Evolutionary conservation across 2,888 invertebrate genomes (phyloP).

Genomic region (Drosophila austrosaltans): DNA sequence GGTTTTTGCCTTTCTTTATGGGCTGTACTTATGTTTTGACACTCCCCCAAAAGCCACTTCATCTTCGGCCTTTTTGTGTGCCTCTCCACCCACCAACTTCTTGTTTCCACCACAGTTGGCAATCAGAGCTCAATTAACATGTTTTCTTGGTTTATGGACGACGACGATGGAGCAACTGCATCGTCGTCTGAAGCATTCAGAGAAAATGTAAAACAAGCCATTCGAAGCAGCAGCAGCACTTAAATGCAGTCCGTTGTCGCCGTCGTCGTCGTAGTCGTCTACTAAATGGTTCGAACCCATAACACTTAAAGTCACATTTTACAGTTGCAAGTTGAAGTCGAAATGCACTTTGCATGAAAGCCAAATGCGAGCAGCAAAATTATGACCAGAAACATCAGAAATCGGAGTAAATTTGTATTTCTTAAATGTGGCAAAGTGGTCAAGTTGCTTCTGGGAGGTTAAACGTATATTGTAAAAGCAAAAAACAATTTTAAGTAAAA

Average conservation of each 20-base stretch:
- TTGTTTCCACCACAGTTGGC: slow-evolving; percentile 25
- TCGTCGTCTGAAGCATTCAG: slow-evolving; percentile 8
- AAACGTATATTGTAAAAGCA: too few relatives aligned
- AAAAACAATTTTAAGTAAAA: neutral
- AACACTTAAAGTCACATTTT: slow-evolving; percentile 68
- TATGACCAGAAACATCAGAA: slow-evolving; percentile 59
- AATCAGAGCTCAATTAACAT: slow-evolving; percentile 67
- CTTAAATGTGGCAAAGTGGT: slow-evolving; percentile 7
- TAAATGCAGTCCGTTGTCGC: slow-evolving; percentile 44
- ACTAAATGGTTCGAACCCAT: slow-evolving; percentile 47
- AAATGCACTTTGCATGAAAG: slow-evolving; percentile 65
- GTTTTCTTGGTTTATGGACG: slow-evolving; percentile 62
- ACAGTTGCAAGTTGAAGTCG: slow-evolving; percentile 41
- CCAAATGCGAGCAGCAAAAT: slow-evolving; percentile 72
- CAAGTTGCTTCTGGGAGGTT: slow-evolving; percentile 5
- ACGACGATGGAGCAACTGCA: slow-evolving; percentile 13
- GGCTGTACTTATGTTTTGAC: slow-evolving; percentile 34
- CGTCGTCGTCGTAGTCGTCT: slow-evolving; percentile 32
- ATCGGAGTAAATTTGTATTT: neutral
- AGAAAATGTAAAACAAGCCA: slow-evolving; percentile 58
- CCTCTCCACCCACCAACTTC: slow-evolving; percentile 21
- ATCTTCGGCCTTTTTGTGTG: slow-evolving; percentile 12
- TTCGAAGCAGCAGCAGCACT: slow-evolving; percentile 27
- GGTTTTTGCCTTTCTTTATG: slow-evolving; percentile 6
- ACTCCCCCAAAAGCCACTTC: slow-evolving; percentile 19